Conservation (phyloP, 2,888 invertebrate genomes). For the Eristalis tenax region DNA sequence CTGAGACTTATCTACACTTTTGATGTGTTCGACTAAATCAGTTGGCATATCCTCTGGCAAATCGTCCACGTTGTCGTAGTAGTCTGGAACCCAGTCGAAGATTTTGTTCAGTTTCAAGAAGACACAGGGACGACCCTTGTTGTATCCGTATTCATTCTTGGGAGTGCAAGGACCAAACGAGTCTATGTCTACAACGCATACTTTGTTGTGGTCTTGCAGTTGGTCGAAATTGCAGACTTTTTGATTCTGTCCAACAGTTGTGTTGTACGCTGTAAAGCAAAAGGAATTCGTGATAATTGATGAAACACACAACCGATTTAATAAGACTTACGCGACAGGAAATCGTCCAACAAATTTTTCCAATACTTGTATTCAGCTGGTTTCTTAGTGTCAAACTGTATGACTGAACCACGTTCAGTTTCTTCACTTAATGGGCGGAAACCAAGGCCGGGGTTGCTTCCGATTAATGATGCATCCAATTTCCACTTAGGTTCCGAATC, state of each 20-base stretch:
- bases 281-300: neutral
- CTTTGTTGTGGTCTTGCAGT: conserved; percentile 81
- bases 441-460: conserved; percentile 85
- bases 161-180: conserved; percentile 83
- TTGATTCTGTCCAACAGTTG: conserved; percentile 82
- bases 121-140: conserved; percentile 89
- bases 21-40: conserved; percentile 82
- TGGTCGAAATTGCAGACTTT: conserved; percentile 83
- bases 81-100: conserved; percentile 87
- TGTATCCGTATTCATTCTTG: conserved; percentile 85
- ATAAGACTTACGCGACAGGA: conserved; percentile 83
- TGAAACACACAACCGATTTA: neutral
- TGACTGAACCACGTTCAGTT: conserved; percentile 84
- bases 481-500: conserved; percentile 88
- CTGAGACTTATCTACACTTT: conserved; percentile 74
- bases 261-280: conserved; percentile 79
- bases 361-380: conserved; percentile 82
- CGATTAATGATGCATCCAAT: conserved; percentile 89
- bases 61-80: conserved; percentile 82
- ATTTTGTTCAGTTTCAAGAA: conserved; percentile 93
- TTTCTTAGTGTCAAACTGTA: conserved; percentile 84
- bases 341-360: conserved; percentile 83
- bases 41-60: conserved; percentile 85
- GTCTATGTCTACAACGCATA: conserved; percentile 82
- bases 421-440: conserved; percentile 84